phyloP scores from a whole-genome alignment of 1,140 invertebrate species.

The Acromyrmex heyeri region DNA sequence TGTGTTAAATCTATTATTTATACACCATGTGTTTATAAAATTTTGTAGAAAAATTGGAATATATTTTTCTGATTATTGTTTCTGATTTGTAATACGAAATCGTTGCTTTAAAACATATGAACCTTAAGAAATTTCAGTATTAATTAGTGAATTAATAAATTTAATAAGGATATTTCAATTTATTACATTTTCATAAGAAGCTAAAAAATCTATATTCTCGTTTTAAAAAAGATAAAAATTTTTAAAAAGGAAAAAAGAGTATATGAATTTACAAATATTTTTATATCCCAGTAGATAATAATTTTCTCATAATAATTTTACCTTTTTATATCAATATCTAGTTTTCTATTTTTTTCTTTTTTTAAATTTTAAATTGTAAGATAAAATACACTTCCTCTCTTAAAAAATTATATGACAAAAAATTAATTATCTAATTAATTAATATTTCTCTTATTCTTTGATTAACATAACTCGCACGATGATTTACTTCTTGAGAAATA shows the following conservation, averaged over 20 bases:
- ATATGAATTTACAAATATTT: background rate
- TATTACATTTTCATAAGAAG: background rate
- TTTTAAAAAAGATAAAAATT: slow-evolving; percentile 4
- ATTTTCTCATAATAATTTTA: background rate
- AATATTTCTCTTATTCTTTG: slow-evolving; percentile 3
- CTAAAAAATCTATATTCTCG: background rate
- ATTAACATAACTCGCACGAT: background rate
- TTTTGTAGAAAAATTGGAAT: slow-evolving; percentile 9
- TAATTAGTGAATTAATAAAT: background rate
- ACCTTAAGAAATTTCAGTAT: background rate
- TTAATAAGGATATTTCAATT: background rate
- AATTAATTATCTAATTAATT: slow-evolving; percentile 33
- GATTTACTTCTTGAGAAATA: background rate
- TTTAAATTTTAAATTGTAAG: background rate
- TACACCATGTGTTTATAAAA: background rate
- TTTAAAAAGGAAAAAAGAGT: background rate
- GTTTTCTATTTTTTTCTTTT: background rate
- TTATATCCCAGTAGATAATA: background rate
- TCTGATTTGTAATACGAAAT: background rate
- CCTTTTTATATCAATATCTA: background rate
- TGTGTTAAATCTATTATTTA: background rate
- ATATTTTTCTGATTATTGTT: background rate
- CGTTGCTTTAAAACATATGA: background rate
- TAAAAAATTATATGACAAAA: background rate
- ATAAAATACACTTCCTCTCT: background rate